Base-by-base conservation (phyloP, 2,888 invertebrate species). In the Phania funesta region DNA sequence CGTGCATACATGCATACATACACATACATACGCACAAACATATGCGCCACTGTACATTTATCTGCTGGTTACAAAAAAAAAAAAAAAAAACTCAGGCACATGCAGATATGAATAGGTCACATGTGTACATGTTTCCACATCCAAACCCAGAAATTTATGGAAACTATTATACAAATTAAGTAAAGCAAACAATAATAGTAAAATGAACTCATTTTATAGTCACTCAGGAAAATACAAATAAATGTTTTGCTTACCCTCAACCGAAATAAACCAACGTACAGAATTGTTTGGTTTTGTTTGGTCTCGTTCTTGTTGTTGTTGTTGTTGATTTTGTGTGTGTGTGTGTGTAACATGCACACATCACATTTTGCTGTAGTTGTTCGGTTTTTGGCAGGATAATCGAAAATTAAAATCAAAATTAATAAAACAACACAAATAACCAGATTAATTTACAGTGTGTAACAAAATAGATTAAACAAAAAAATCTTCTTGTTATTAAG, bases 351-450 rank as follows among this genome's bases (percentile, higher is more conserved):
- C 13, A 22, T 48, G 29, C 26, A 44, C 44, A 20, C 48, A 38
- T n/a, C n/a, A 24, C 29, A 50, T 50, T 16, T 26, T 52, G 24
- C 22, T 50, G 50, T 4, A 32, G 11, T 22, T 48, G 48, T 50
- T 65, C 11, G 38, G 35, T 41, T 68, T 67, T 50, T 44, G 38
- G 46, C 44, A 60, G 64, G 58, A 48, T 71, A 78, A 78, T 78
- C 78, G 70, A 78, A 73, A 65, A 58, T 64, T 78, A 65, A 71
- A 78, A 78, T 78, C 71, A 71, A 78, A 71, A 71, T 64, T 58
- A 54, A 26, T 48, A 56, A 64, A 71, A 58, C 50, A 54, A 54
- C 44, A 75, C 32, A 16, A 70, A 24, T 2, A 48, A 62, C 16
- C 11, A 22, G 18, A 44, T 0, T 20, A 20, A 44, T 11, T 9